Conservation (phyloP, 1,140 invertebrate genomes). For the Tachypleus tridentatus region DNA sequence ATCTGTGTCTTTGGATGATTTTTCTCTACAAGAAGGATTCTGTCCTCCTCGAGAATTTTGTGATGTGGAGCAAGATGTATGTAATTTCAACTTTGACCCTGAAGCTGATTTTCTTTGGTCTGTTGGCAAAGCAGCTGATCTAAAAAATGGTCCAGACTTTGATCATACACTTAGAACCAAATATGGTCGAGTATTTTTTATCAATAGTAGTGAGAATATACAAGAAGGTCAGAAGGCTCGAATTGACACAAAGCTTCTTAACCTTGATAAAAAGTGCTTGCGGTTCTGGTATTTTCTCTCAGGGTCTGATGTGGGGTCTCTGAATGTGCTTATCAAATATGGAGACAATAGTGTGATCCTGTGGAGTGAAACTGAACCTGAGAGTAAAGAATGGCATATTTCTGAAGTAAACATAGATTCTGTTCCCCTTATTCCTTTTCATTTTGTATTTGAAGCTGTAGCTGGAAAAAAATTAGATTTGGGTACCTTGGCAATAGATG, state of each 20-base stretch:
- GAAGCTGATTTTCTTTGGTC: conserved; percentile 13
- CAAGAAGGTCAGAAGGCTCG: conserved; percentile 8
- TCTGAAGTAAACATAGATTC: conserved; percentile 13
- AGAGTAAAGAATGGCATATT: conserved; percentile 14
- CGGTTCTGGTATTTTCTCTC: conserved; percentile 26
- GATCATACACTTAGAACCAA: conserved; percentile 25
- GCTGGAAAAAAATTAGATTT: background rate
- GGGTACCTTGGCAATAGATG: conserved; percentile 19
- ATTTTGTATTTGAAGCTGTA: conserved; percentile 17
- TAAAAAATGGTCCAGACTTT: conserved; percentile 17
- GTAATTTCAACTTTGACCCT: conserved; percentile 14
- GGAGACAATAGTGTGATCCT: conserved; percentile 7
- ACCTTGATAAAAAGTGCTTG: conserved; percentile 20
- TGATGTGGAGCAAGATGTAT: conserved; percentile 19
- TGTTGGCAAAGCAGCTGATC: conserved; percentile 3
- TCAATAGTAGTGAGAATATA: conserved; percentile 10
- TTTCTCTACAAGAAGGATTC: conserved; percentile 8
- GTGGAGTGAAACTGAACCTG: conserved; percentile 15
- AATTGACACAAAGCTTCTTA: conserved; percentile 14
- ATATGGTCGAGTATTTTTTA: conserved; percentile 22
- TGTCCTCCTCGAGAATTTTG: conserved; percentile 20
- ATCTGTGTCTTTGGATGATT: conserved; percentile 20
- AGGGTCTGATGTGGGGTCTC: conserved; percentile 18
- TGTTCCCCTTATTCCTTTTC: conserved; percentile 2
- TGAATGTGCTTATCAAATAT: conserved; percentile 16